Conservation (phyloP, 2,113 vertebrate genomes). For the Tursiops truncatus region DNA sequence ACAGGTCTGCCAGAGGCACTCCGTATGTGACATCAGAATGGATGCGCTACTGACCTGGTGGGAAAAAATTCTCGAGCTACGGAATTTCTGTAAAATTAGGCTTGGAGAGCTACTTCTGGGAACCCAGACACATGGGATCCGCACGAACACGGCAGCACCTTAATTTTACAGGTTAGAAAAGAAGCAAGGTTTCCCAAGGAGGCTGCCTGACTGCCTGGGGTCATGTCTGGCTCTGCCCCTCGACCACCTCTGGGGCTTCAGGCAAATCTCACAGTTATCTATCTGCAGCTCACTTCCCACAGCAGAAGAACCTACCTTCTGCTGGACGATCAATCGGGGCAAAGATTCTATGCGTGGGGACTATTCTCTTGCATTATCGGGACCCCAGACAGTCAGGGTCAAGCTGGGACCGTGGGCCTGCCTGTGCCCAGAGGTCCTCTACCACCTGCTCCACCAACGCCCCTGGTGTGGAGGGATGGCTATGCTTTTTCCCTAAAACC, state of each 20-base stretch:
- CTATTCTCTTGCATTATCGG: neutral
- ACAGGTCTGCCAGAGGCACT: neutral
- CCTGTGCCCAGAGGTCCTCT: fast-evolving
- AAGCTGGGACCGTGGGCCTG: too few species aligned
- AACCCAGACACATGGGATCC: neutral
- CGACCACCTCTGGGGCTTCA: too few species aligned
- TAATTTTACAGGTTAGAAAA: neutral
- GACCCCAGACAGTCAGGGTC: neutral
- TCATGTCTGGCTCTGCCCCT: neutral
- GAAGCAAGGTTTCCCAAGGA: neutral
- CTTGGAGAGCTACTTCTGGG: neutral
- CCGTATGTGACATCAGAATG: neutral
- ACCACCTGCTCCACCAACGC: neutral
- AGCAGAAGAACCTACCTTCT: neutral
- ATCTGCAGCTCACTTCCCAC: fast-evolving
- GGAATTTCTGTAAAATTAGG: neutral
- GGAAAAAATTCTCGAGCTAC: neutral
- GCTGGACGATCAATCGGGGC: neutral
- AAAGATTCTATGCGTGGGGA: fast-evolving
- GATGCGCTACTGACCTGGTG: neutral
- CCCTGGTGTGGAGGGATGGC: neutral
- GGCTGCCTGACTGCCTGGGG: neutral
- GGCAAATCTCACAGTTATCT: fast-evolving
- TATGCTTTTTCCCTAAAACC: neutral
- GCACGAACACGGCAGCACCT: neutral